These are phyloP conservation scores for Lasioglossum leucozonium DNA, from an alignment of 2,888 invertebrate species.

Conservation along the genomic window DNA sequence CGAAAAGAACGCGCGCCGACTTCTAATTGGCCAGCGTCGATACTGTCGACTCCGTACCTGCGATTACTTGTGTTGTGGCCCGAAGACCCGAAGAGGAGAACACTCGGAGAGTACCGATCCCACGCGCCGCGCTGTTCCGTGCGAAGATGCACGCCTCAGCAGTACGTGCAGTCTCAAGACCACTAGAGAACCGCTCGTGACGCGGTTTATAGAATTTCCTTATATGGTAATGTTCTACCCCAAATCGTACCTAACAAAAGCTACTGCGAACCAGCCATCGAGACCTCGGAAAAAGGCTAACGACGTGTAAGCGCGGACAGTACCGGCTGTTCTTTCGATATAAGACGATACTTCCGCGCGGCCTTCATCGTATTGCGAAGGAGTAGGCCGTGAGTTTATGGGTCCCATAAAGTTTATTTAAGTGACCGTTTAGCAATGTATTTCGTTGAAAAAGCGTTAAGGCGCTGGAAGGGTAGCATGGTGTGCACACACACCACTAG, in stretches of 20 bases:
- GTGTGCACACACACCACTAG: too few relatives aligned
- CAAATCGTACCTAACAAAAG: background rate
- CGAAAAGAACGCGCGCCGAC: background rate
- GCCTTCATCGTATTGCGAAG: too few relatives aligned
- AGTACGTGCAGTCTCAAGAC: slow-evolving; percentile 11
- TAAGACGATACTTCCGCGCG: too few relatives aligned
- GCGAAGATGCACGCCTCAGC: slow-evolving; percentile 12
- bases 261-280: background rate
- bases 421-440: too few relatives aligned
- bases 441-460: too few relatives aligned
- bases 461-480: too few relatives aligned
- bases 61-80: background rate
- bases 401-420: too few relatives aligned
- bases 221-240: background rate
- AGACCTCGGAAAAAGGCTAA: background rate
- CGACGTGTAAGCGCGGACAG: background rate
- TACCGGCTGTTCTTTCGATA: background rate
- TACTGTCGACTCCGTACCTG: background rate
- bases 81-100: background rate
- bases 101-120: background rate
- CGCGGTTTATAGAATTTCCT: slow-evolving; percentile 5
- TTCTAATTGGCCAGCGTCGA: slow-evolving; percentile 1
- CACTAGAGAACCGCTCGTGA: slow-evolving; percentile 13
- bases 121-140: background rate
- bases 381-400: too few relatives aligned